phyloP scores from a whole-genome alignment of 2,113 vertebrate species.

The Aptenodytes patagonicus region DNA sequence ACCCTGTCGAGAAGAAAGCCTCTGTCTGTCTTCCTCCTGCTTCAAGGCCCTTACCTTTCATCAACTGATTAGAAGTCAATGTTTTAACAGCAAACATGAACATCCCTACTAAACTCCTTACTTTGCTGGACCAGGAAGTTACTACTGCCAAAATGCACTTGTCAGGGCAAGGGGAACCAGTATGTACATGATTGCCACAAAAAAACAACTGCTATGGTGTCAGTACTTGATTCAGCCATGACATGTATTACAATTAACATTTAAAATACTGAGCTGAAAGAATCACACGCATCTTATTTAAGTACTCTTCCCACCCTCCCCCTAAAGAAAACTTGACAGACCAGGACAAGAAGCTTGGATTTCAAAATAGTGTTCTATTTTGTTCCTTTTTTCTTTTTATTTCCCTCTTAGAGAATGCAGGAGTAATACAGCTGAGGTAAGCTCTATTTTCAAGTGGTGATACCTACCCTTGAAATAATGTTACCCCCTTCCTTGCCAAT shows the following conservation, averaged over 20 bases:
- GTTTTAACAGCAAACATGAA: neutral
- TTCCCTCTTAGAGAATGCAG: neutral
- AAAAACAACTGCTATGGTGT: rapidly evolving
- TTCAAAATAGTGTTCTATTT: neutral
- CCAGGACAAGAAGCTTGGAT: neutral
- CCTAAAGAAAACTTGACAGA: neutral
- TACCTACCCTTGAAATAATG: neutral
- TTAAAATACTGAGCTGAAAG: neutral
- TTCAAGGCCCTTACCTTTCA: neutral
- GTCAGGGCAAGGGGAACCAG: neutral
- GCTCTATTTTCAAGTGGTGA: neutral
- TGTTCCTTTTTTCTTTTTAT: neutral
- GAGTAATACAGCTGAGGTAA: neutral
- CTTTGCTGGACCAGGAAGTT: neutral
- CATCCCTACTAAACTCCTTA: neutral
- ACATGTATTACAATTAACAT: neutral
- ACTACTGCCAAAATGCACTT: neutral
- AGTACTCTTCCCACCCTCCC: neutral
- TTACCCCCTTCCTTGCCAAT: neutral
- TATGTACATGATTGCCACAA: neutral
- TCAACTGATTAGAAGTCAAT: neutral
- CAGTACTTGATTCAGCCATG: neutral
- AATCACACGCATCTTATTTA: neutral
- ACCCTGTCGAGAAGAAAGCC: neutral
- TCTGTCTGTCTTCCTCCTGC: neutral